Evolutionary conservation across 2,888 invertebrate genomes (phyloP), one percentile per base, ranked within the genome.

Genomic region (Drosophila barbarae): DNA sequence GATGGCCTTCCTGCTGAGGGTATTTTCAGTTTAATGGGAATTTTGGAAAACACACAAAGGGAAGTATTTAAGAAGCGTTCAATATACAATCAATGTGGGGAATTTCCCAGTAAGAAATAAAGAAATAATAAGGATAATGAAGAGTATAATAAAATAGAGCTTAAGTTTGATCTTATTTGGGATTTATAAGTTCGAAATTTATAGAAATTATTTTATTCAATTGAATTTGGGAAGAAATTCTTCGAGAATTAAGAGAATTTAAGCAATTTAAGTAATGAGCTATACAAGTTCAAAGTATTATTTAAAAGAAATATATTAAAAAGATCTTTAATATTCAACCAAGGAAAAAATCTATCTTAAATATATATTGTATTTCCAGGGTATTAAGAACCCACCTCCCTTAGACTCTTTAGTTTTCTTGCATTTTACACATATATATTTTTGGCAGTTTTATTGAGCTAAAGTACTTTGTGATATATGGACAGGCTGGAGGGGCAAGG

Each of bases 361-460:
- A 12, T 15, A 30, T 12, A 44, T 21, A 30, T 23, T 23, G 23
- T 23, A 23, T 18, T 18, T 6, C 12, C 7, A 55, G 56, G 13
- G 57, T 56, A 56, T 57, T n/a, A 15, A 13, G 13, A 21, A 1
- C 10, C 26, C 12, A 2, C 3, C 2, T 28, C 5, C 13, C 15
- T 15, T 1, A 10, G 34, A 10, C 3, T 35, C 3, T 34, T 8
- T 10, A 34, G 28, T 18, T 50, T 46, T 57, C 34, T 47, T 30
- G 30, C 39, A 41, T 54, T 69, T 63, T 50, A 54, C 15, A 32
- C 21, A 57, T 53, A 36, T 23, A 63, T 47, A 23, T 73, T 78
- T 77, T 69, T 69, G 78, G 73, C 78, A 77, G 78, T 84, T 80
- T 80, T 84, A 80, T 85, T 81, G 82, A 67, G 84, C 73, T 73